A percentile compares a stretch with the other conserved stretches of the same genome.
phyloP scores from a whole-genome alignment of 1,140 invertebrate genomes.

The Antheraea mylitta region DNA sequence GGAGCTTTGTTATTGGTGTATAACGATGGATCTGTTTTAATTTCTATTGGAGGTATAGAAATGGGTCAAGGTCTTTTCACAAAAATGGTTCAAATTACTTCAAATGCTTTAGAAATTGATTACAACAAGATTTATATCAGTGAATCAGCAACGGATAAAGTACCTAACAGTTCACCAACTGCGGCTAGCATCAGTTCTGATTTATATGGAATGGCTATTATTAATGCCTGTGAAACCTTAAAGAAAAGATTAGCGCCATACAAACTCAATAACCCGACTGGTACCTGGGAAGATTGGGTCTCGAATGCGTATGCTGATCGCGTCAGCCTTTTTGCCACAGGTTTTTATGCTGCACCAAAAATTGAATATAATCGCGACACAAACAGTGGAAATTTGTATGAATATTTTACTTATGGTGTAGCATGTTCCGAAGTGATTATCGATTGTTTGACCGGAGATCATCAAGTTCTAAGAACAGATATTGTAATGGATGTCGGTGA shows the following conservation, averaged over 20 bases:
- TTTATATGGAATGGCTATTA: slow-evolving; percentile 84
- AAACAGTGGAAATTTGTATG: slow-evolving; percentile 68
- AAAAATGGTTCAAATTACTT: slow-evolving; percentile 81
- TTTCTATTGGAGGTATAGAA: slow-evolving; percentile 84
- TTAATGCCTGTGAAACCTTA: slow-evolving; percentile 81
- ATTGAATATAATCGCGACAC: slow-evolving; percentile 76
- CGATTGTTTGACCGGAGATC: slow-evolving; percentile 81
- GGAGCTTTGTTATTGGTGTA: slow-evolving; percentile 81
- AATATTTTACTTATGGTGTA: slow-evolving; percentile 80
- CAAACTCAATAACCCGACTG: slow-evolving; percentile 76
- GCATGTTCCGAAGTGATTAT: slow-evolving; percentile 80
- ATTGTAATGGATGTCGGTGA: slow-evolving; percentile 87
- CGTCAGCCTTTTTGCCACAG: slow-evolving; percentile 81
- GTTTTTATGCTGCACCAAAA: slow-evolving; percentile 78
- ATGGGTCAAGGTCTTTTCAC: slow-evolving; percentile 86
- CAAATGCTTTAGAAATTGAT: slow-evolving; percentile 78
- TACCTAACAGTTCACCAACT: slow-evolving; percentile 84
- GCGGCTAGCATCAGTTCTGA: slow-evolving; percentile 84
- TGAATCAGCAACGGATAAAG: slow-evolving; percentile 84
- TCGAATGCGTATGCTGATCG: slow-evolving; percentile 80
- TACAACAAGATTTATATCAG: slow-evolving; percentile 81
- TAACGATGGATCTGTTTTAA: slow-evolving; percentile 81
- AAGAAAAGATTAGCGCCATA: slow-evolving; percentile 79
- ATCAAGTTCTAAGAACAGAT: slow-evolving; percentile 82
- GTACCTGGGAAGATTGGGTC: slow-evolving; percentile 83